Percentiles rank a stretch among this genome's conserved stretches.
Evolutionary conservation across 2,113 vertebrate species (phyloP).

Genomic region (Climacteris rufus): DNA sequence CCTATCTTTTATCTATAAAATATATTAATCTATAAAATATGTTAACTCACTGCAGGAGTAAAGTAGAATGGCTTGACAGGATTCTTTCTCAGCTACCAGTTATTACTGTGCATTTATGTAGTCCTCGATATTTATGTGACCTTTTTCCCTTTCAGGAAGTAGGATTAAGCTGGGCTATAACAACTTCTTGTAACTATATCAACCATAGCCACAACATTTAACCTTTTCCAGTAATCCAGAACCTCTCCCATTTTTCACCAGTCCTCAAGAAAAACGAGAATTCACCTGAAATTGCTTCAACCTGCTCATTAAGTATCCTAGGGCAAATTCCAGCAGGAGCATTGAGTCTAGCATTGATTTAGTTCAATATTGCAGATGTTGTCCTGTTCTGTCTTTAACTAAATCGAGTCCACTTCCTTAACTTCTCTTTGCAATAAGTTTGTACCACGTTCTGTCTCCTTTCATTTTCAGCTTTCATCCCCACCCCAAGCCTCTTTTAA

Average conservation of each 20-base stretch:
- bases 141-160: background rate
- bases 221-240: background rate
- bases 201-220: background rate
- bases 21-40: background rate
- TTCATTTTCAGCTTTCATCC: background rate
- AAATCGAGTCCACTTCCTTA: background rate
- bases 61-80: background rate
- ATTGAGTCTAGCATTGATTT: background rate
- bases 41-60: background rate
- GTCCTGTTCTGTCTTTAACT: background rate
- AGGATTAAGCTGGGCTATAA: background rate
- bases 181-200: background rate
- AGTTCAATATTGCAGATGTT: background rate
- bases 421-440: background rate
- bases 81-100: background rate
- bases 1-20: background rate
- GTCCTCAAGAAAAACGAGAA: background rate
- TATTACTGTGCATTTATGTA: background rate
- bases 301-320: background rate
- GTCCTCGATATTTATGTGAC: background rate
- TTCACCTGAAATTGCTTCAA: background rate
- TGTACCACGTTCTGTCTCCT: background rate
- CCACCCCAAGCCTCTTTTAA: background rate
- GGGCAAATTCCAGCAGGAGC: background rate
- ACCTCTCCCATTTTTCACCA: background rate